Conservation (phyloP, 1,140 invertebrate genomes). For the Penaeus vannamei region DNA sequence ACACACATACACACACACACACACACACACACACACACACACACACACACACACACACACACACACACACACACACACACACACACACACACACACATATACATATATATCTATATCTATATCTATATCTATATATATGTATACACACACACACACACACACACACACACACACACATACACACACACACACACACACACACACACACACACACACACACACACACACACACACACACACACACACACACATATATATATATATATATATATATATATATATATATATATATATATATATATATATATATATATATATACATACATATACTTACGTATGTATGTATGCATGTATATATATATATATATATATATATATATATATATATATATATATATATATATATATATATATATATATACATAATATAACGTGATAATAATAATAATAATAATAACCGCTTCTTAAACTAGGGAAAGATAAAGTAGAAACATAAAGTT, state of each 20-base stretch:
- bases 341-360: not conserved
- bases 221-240: not conserved
- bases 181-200: not conserved
- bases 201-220: not conserved
- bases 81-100: not conserved
- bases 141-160: not conserved
- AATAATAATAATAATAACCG: too few relatives aligned
- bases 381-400: conserved; percentile 34
- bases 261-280: conserved; percentile 12
- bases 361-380: conserved; percentile 38
- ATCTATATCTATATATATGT: conserved; percentile 31
- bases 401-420: conserved; percentile 38
- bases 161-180: not conserved
- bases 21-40: not conserved
- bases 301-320: conserved; percentile 3
- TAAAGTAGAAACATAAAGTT: too few relatives aligned
- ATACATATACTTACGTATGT: not conserved
- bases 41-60: not conserved
- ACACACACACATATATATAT: not conserved
- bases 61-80: not conserved
- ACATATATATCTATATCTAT: conserved; percentile 34
- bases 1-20: not conserved
- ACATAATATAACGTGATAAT: conserved; percentile 13
- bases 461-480: too few relatives aligned
- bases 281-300: conserved; percentile 6